Conservation (phyloP, 2,888 invertebrate species). For the Syritta pipiens region DNA sequence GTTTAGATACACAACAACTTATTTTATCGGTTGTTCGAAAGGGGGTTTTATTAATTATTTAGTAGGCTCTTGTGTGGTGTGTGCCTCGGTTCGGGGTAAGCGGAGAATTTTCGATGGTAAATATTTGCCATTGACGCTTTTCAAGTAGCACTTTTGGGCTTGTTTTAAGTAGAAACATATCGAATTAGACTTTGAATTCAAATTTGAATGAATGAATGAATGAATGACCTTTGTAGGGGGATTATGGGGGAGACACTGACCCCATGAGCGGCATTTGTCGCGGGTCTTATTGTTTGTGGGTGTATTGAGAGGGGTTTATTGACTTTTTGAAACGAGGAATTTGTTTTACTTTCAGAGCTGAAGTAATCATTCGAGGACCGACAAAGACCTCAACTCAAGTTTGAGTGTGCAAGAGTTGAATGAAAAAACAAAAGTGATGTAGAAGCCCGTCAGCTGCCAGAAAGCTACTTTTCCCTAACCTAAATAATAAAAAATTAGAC, state of each 20-base stretch:
- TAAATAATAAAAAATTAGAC: too few species aligned
- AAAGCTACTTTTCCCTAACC: too few species aligned
- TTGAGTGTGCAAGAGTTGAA: too few species aligned
- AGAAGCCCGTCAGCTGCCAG: too few species aligned
- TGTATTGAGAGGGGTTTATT: too few species aligned
- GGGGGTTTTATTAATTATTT: not conserved
- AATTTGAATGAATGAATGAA: not conserved
- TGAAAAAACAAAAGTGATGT: too few species aligned
- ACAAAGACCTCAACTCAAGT: too few species aligned
- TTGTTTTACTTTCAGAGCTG: too few species aligned
- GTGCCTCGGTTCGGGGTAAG: not conserved
- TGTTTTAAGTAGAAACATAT: conserved; percentile 6
- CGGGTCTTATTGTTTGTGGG: too few species aligned
- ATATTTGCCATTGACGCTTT: conserved; percentile 27
- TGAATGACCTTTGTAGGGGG: not conserved
- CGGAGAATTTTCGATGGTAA: conserved; percentile 1
- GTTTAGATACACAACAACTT: conserved; percentile 3
- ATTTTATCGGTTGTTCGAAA: conserved; percentile 3
- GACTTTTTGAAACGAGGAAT: too few species aligned
- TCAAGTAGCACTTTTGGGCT: conserved; percentile 12
- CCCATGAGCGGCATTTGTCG: too few species aligned
- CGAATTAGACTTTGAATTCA: not conserved
- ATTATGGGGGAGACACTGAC: not conserved
- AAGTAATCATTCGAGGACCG: too few species aligned
- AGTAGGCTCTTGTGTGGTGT: conserved; percentile 1